A percentile compares a stretch with the other conserved stretches of the same genome.
Evolutionary conservation across 2,113 vertebrate species (phyloP).

Genomic region (Ctenodactylus gundi): DNA sequence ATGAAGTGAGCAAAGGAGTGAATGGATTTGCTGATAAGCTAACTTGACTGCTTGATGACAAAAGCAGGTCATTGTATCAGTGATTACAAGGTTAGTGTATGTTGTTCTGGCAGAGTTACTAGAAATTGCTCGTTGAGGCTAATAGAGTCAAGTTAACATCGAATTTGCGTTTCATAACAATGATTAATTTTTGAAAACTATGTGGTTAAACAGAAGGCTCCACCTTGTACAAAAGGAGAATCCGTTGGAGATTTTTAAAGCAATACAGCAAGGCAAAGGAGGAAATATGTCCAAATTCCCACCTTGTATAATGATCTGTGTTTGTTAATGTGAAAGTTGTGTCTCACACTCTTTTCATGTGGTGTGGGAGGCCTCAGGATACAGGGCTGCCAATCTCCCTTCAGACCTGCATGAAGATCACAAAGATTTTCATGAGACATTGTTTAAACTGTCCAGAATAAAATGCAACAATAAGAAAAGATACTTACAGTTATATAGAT

Average conservation of each 20-base stretch:
- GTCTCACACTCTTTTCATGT: neutral
- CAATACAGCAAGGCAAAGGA: no score
- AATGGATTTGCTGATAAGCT: neutral
- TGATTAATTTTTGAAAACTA: neutral
- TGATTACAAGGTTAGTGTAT: constrained; percentile 28
- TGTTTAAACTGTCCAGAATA: neutral
- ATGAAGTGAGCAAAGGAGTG: neutral
- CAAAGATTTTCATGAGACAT: neutral
- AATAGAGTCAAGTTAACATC: constrained; percentile 48
- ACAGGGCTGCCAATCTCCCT: neutral
- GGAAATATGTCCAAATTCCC: neutral
- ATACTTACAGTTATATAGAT: neutral
- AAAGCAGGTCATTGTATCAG: neutral
- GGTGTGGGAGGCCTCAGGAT: neutral
- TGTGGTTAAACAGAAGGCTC: neutral
- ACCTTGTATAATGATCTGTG: neutral
- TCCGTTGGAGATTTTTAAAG: no score
- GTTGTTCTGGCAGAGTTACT: neutral
- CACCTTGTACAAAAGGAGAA: neutral
- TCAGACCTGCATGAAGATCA: neutral
- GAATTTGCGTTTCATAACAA: constrained; percentile 34
- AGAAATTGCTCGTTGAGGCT: constrained; percentile 9
- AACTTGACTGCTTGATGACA: neutral
- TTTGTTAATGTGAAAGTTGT: neutral
- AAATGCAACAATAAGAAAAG: neutral